These are phyloP conservation scores for Conger conger DNA, from an alignment of 2,113 vertebrate species.

Conservation along the genomic window DNA sequence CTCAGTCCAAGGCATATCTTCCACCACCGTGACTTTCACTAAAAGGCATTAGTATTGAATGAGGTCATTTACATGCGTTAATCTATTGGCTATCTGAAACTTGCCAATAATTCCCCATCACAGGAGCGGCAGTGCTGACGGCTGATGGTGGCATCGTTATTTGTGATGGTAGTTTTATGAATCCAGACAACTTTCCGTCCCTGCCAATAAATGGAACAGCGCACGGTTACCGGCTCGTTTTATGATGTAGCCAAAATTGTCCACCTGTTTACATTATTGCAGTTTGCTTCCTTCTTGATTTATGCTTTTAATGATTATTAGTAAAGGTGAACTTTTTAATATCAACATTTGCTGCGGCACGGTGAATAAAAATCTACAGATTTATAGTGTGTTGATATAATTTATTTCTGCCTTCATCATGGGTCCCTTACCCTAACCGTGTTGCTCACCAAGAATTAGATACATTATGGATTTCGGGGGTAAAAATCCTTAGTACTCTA, in stretches of 20 bases:
- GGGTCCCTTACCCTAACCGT: not conserved
- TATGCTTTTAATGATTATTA: not conserved
- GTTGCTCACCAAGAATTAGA: not conserved
- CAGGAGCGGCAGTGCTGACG: slow-evolving; percentile 63
- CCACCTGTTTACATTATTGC: not conserved
- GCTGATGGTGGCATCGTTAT: slow-evolving; percentile 64
- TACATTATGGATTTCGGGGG: not conserved
- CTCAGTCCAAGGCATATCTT: slow-evolving; percentile 18
- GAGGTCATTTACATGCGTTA: slow-evolving; percentile 71
- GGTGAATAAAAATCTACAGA: not conserved
- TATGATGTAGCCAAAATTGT: not conserved
- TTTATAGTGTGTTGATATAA: not conserved
- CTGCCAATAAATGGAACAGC: slow-evolving; percentile 26
- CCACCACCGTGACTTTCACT: slow-evolving; percentile 54
- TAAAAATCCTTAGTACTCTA: not conserved
- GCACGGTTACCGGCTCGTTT: not conserved
- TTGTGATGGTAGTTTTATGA: slow-evolving; percentile 71
- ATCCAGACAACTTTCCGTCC: slow-evolving; percentile 62
- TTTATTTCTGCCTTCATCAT: not conserved
- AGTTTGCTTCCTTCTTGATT: not conserved
- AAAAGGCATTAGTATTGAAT: slow-evolving; percentile 62
- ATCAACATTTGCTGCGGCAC: not conserved
- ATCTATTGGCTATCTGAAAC: slow-evolving; percentile 75
- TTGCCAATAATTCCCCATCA: slow-evolving; percentile 64
- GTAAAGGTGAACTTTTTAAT: not conserved